Conservation (phyloP, 2,888 invertebrate species). For the Philonicus albiceps region DNA sequence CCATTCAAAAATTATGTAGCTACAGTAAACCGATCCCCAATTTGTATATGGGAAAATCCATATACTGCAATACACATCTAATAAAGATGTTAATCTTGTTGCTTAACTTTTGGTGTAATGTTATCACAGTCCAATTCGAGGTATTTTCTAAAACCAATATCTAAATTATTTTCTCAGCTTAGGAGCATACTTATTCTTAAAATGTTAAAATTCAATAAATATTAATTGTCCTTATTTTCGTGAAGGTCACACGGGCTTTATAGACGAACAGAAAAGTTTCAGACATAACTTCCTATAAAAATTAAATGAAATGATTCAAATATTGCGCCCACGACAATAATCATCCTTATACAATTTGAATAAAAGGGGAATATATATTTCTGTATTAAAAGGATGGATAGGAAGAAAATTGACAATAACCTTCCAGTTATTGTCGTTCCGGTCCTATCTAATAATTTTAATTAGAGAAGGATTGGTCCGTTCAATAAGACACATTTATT, state of each 20-base stretch:
- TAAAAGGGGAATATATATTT: background rate
- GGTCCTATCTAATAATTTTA: background rate
- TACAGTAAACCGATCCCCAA: background rate
- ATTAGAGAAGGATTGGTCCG: background rate
- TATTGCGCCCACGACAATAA: background rate
- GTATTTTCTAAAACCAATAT: no score
- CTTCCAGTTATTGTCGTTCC: background rate
- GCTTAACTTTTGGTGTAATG: no score
- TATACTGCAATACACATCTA: no score
- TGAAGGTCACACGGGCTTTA: background rate
- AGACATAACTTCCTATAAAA: background rate
- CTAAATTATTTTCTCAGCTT: no score
- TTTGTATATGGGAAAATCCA: background rate
- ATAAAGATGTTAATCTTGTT: no score
- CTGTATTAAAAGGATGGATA: background rate
- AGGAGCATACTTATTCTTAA: no score
- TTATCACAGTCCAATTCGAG: no score
- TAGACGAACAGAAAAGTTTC: background rate
- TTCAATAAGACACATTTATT: background rate
- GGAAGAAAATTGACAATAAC: background rate
- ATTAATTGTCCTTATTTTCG: no score
- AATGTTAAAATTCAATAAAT: no score
- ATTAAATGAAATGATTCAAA: background rate
- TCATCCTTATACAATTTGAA: background rate
- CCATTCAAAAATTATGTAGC: background rate